These are phyloP conservation scores for Ctenopoma kingsleyae DNA, from an alignment of 2,797 vertebrate species.

Conservation along the genomic window DNA sequence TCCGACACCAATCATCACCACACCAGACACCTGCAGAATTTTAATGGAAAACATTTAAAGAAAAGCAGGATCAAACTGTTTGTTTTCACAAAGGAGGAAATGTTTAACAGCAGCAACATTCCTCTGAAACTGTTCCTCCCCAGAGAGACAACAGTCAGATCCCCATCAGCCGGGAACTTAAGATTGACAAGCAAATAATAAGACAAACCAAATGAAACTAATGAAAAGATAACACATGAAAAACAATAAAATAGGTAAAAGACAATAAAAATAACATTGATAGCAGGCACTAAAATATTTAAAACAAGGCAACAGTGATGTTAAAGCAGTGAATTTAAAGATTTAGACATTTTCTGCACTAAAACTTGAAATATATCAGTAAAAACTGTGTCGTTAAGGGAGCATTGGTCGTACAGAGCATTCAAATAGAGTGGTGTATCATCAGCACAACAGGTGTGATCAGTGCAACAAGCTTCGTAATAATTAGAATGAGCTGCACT, in stretches of 20 bases:
- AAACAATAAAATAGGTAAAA: too few relatives aligned
- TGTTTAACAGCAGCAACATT: slow-evolving; percentile 51
- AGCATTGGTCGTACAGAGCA: not conserved
- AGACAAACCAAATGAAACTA: too few relatives aligned
- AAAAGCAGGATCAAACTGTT: not conserved
- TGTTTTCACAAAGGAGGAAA: slow-evolving; percentile 11
- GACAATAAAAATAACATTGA: too few relatives aligned
- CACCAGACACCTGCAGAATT: slow-evolving; percentile 64
- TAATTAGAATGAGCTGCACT: too few relatives aligned
- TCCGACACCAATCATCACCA: slow-evolving; percentile 73
- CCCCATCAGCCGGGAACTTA: slow-evolving; percentile 27
- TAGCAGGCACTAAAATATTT: too few relatives aligned
- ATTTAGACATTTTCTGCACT: too few relatives aligned
- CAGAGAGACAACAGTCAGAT: slow-evolving; percentile 33
- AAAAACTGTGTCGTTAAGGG: not conserved
- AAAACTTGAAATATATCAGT: too few relatives aligned
- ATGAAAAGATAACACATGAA: too few relatives aligned
- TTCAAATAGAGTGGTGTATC: not conserved
- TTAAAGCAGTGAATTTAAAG: too few relatives aligned
- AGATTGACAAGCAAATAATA: not conserved
- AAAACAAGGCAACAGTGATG: too few relatives aligned
- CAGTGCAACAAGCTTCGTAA: too few relatives aligned
- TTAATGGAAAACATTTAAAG: not conserved
- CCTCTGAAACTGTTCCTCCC: slow-evolving; percentile 44
- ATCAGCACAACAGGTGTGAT: too few relatives aligned